Base-by-base conservation (phyloP, 2,113 vertebrate species). In the Aphelocoma coerulescens region DNA sequence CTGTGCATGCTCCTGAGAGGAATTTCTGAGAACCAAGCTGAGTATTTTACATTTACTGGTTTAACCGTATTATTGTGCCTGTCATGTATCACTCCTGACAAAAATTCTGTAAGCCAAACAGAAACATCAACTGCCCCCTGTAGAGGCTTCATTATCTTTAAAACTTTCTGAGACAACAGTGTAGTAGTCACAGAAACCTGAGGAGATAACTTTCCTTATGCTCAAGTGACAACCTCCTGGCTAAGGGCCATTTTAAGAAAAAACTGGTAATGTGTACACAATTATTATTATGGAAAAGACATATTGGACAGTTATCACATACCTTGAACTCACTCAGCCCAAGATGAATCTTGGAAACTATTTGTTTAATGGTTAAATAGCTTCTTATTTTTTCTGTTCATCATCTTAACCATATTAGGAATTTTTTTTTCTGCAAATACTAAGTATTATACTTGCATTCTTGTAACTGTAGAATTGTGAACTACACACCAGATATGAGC, bases 401-500 rank as follows among this genome's bases (percentile, higher is more conserved):
- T 49, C 24, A 26, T 61, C 9, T 77, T 84, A 24, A 80, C 5
- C 18, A 21, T 39, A 65, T 21, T 39, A 37, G 11, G 68, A 4
- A 24, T 8, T 10, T 43, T 74, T 35, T 22, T 74, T 76, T 52
- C 41, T 44, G 28, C 13, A 55, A 67, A 88, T n/a, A 46, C 7
- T 83, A 90, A 74, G 10, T 57, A 46, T 41, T 88, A 44, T 77
- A 28, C 23, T 88, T 92, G 13, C 68, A 94, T 91, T 68, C 73
- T 93, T 59, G 6, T 63, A 82, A 92, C 73, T 49, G 15, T 76
- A 98, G 98, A 95, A 97, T 98, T 79, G 16, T 98, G 71, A 98
- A 98, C 86, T 83, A 97, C 43, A 98, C 98, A 23, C 98, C 98
- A 57, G 98, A 98, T 78, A 98, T 98, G 98, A 72, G 80, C 35